Evolutionary conservation across 2,888 invertebrate species (phyloP).

Genomic region (Spilarctia lutea): DNA sequence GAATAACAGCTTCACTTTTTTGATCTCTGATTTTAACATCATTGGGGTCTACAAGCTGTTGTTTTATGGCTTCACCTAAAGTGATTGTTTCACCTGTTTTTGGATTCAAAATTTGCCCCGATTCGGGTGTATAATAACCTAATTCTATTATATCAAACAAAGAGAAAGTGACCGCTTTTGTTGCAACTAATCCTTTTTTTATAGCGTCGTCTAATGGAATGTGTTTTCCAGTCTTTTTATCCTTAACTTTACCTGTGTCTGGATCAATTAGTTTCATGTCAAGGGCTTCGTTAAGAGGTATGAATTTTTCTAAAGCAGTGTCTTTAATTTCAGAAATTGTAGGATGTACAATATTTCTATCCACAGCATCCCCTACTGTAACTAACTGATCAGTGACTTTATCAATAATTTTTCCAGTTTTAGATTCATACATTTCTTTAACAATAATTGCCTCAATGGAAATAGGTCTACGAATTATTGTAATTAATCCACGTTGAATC

Average conservation of each 20-base stretch:
- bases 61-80: slow-evolving; percentile 91
- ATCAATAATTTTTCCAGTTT: slow-evolving; percentile 90
- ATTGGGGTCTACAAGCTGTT: slow-evolving; percentile 90
- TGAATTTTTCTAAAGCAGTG: slow-evolving; percentile 89
- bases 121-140: slow-evolving; percentile 91
- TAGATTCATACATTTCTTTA: slow-evolving; percentile 90
- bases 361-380: slow-evolving; percentile 91
- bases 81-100: slow-evolving; percentile 91
- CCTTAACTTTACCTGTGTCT: slow-evolving; percentile 90
- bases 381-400: slow-evolving; percentile 90
- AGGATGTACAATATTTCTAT: slow-evolving; percentile 92
- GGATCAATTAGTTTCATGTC: slow-evolving; percentile 89
- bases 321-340: slow-evolving; percentile 94
- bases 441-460: slow-evolving; percentile 92
- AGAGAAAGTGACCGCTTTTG: slow-evolving; percentile 90
- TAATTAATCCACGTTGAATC: slow-evolving; percentile 89
- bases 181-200: slow-evolving; percentile 89
- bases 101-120: slow-evolving; percentile 92
- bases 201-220: slow-evolving; percentile 91
- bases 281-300: slow-evolving; percentile 92
- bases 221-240: slow-evolving; percentile 90
- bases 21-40: slow-evolving; percentile 92
- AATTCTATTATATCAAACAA: slow-evolving; percentile 91
- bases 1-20: slow-evolving; percentile 88
- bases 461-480: slow-evolving; percentile 90